Evolutionary conservation across 2,113 vertebrate species (phyloP).

Genomic region (Pterophyllum scalare): DNA sequence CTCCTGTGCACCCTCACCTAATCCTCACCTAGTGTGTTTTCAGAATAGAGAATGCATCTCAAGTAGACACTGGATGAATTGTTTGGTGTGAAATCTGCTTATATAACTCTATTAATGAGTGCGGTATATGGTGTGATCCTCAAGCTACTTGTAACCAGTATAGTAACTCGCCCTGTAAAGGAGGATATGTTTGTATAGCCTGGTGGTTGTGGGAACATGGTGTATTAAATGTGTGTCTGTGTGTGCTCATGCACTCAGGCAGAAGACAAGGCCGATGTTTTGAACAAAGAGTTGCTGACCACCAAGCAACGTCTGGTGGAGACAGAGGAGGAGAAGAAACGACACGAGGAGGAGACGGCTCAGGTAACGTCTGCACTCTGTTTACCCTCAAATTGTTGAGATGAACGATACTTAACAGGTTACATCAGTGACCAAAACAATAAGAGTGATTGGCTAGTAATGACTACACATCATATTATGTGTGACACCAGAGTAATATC

Average conservation of each 20-base stretch:
- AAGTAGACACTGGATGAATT: neutral
- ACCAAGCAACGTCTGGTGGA: slow-evolving; percentile 96
- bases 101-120: neutral
- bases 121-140: neutral
- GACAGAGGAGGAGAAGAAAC: slow-evolving; percentile 94
- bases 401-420: neutral
- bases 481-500: neutral
- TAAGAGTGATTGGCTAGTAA: too few species aligned
- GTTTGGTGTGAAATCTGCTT: neutral
- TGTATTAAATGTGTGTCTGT: neutral
- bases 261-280: slow-evolving; percentile 95
- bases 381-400: neutral
- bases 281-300: slow-evolving; percentile 96
- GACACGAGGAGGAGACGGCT: slow-evolving; percentile 95
- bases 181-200: neutral
- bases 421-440: neutral
- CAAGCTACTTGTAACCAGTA: too few species aligned
- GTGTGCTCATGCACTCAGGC: slow-evolving; percentile 77
- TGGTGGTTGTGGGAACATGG: neutral
- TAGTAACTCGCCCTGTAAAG: neutral
- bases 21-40: neutral
- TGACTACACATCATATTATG: neutral
- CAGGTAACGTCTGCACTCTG: slow-evolving; percentile 82
- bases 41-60: neutral
- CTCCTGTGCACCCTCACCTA: neutral